phyloP scores from a whole-genome alignment of 1,140 invertebrate species.

The Microvelia longipes region DNA sequence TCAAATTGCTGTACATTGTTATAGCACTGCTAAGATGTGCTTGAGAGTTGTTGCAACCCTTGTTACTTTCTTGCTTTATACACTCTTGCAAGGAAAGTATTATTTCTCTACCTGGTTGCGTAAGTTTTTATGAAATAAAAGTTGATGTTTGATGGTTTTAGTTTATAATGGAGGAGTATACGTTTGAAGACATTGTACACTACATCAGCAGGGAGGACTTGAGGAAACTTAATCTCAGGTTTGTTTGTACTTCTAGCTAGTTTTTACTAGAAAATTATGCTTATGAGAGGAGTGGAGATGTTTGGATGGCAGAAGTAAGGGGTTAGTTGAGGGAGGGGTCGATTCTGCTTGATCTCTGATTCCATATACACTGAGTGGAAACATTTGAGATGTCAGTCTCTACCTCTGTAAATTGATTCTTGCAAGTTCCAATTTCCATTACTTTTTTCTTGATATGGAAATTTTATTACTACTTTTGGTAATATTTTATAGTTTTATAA shows the following conservation, averaged over 20 bases:
- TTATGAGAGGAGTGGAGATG: neutral
- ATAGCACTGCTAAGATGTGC: too few relatives aligned
- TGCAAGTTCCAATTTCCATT: too few relatives aligned
- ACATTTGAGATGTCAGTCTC: neutral
- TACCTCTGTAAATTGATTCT: too few relatives aligned
- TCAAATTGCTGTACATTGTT: too few relatives aligned
- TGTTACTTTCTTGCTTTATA: too few relatives aligned
- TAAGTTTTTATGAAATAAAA: too few relatives aligned
- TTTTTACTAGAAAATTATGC: neutral
- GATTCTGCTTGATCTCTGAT: neutral
- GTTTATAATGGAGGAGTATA: conserved; percentile 61
- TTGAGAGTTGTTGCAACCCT: too few relatives aligned
- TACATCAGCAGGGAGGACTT: conserved; percentile 62
- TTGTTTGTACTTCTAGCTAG: neutral
- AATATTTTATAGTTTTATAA: neutral
- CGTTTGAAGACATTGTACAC: conserved; percentile 56
- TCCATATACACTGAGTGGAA: neutral
- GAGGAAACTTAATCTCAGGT: conserved; percentile 52
- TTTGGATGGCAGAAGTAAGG: neutral
- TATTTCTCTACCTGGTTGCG: too few relatives aligned
- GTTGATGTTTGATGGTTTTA: too few relatives aligned
- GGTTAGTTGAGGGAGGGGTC: neutral
- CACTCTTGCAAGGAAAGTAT: too few relatives aligned
- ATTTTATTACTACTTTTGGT: neutral
- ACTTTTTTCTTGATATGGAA: neutral